Evolutionary conservation across 2,888 invertebrate species (phyloP), one percentile per base, ranked within the genome.

Genomic region (Sylvicola cinctus): DNA sequence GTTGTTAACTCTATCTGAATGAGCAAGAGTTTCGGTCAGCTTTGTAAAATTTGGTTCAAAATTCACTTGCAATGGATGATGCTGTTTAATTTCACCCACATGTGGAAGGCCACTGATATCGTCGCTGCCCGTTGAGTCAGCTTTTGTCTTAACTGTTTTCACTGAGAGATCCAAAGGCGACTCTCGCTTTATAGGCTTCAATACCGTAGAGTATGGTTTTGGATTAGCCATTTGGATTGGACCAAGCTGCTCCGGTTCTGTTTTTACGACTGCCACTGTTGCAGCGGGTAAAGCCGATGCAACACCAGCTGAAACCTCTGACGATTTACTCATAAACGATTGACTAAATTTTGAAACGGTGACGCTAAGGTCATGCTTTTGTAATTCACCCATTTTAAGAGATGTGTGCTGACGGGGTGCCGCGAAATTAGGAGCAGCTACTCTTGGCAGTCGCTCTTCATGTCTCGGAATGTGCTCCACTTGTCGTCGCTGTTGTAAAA

Each of bases 121-220:
- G 46, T 76, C 74, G 46, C 70, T 69, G 11, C 79, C 75, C 1
- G 87, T 85, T 1, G 85, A 85, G 55, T 87, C 85, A 1, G 87
- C 84, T 3, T 83, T 76, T 33, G 84, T 84, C 50, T 83, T 74
- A 0, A 87, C 75, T 2, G 85, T 87, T 54, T 87, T 85, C 31
- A 87, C 81, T 1, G 87, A 87, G 34, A 88, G 62, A 58, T 88
- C 88, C 38, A 88, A 58, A 0, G 85, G 87, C 8, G 81, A 83
- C 53, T 78, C 78, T 23, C 37, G 34, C 33, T 37, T 41, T 3
- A 32, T 32, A 15, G 29, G 33, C 8, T 16, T 13, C 28, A 35
- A 33, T 12, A 38, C 20, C 12, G 33, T 11, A n/a, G 16, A 5
- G 16, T 16, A 31, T 32, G 17, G 32, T 11, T 32, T 32, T 20